Evolutionary conservation across 2,113 vertebrate genomes (phyloP), one percentile per base, ranked within the genome.

Genomic region (Peucedramus taeniatus): DNA sequence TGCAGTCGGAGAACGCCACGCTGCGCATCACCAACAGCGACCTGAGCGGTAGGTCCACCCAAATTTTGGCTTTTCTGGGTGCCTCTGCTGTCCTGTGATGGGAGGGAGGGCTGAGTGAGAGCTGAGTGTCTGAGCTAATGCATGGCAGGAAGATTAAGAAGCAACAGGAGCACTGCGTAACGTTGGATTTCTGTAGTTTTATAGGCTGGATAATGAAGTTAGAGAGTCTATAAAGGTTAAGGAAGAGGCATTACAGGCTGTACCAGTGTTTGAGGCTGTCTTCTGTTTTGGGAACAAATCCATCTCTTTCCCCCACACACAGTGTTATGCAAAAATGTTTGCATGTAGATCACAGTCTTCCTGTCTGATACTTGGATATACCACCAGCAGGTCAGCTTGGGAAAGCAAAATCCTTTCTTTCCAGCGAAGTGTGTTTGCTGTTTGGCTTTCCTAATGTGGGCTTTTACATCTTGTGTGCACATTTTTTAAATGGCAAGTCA

Each of bases 11-110:
- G 98, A 99, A 98, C 7, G 98, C 99, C 39, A 98, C 99, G 15
- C 98, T 99, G 96, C 99, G 99, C 93, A 99, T 99, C 94, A 98
- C 98, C 76, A 99, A 99, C 98, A 99, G 98, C 26, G 99, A 99
- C 98, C 98, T 99, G 97, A 99, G 99, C 47, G 99, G 99, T 99
- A 99, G 99, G 99, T 99, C 74, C 89, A 61, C 68, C 15, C n/a
- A 21, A 50, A 89, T 49, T 45, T 60, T 3, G 11, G 42, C 35
- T 95, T 2, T 53, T 37, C 28, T 51, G 71, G 74, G 49, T 97
- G 87, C 85, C 87, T 83, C 95, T 88, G 49, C 97, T 96, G 87
- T 51, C 50, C 83, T 6, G 87, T 78, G 8, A 71, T 53, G 56
- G 85, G 85, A 23, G 97, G 96, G 95, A 93, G 95, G 92, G 94